phyloP scores from a whole-genome alignment of 2,797 vertebrate species.

The Myotis vivesi region DNA sequence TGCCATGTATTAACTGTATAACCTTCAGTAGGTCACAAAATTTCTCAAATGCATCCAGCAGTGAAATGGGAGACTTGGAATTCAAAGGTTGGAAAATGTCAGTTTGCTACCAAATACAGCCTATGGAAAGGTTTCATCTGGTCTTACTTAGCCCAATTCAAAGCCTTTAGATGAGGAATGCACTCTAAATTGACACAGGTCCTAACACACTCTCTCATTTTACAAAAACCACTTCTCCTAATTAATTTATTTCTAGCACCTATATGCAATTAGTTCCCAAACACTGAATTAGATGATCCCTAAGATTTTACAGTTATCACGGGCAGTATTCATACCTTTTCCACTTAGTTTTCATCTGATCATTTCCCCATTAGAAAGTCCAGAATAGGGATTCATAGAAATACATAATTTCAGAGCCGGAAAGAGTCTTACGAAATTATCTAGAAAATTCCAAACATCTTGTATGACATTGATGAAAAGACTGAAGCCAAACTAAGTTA shows the following conservation, averaged over 20 bases:
- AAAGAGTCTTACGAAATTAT: not conserved
- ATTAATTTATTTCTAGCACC: not conserved
- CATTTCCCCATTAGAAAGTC: not conserved
- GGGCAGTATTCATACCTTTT: not conserved
- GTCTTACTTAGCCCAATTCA: not conserved
- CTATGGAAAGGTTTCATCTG: not conserved
- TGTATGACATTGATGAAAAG: not conserved
- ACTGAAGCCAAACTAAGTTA: constrained; percentile 8
- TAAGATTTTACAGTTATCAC: not conserved
- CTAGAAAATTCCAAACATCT: not conserved
- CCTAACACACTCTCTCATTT: not conserved
- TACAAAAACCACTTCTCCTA: not conserved
- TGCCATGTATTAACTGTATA: not conserved
- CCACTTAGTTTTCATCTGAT: not conserved
- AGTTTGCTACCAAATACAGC: not conserved
- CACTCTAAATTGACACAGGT: not conserved
- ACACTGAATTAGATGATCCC: not conserved
- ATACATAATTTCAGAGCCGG: not conserved
- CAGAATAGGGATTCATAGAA: not conserved
- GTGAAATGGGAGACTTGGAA: not conserved
- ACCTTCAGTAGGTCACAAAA: not conserved
- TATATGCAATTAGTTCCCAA: not conserved
- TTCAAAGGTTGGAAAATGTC: not conserved
- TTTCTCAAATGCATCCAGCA: not conserved
- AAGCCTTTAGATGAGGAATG: not conserved